Conservation (phyloP, 1,140 invertebrate species). For the Calosoma granatense region DNA sequence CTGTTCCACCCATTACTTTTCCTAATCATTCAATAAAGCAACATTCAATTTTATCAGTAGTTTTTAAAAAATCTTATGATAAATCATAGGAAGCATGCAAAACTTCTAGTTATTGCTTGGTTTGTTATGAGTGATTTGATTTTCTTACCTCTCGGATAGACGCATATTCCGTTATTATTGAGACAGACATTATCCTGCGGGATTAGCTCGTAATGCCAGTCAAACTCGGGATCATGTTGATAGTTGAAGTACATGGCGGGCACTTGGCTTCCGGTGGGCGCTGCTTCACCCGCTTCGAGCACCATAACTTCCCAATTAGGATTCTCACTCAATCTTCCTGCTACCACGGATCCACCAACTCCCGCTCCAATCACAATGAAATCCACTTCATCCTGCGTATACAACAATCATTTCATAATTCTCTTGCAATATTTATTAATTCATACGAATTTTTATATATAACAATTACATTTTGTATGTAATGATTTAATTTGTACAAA, state of each 20-base stretch:
- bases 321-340: slow-evolving; percentile 21
- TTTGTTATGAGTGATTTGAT: neutral
- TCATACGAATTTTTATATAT: neutral
- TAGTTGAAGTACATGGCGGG: neutral
- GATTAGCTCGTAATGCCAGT: neutral
- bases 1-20: slow-evolving; percentile 48
- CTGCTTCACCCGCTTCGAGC: slow-evolving; percentile 22
- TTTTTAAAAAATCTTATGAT: slow-evolving; percentile 28
- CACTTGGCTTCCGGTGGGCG: slow-evolving; percentile 21
- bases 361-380: slow-evolving; percentile 25
- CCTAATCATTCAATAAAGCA: slow-evolving; percentile 32
- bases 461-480: too few species aligned
- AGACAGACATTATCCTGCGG: neutral
- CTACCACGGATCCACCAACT: slow-evolving; percentile 21
- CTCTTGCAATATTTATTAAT: neutral
- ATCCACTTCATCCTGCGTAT: slow-evolving; percentile 22
- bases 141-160: neutral
- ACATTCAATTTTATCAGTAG: slow-evolving; percentile 33
- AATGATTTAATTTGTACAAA: too few species aligned
- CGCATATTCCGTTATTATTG: neutral
- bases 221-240: neutral
- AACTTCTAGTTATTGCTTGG: neutral
- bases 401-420: neutral
- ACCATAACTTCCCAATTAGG: slow-evolving; percentile 20
- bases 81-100: too few species aligned